phyloP scores from a whole-genome alignment of 1,140 invertebrate genomes.

The Ctenoplectra terminalis region DNA sequence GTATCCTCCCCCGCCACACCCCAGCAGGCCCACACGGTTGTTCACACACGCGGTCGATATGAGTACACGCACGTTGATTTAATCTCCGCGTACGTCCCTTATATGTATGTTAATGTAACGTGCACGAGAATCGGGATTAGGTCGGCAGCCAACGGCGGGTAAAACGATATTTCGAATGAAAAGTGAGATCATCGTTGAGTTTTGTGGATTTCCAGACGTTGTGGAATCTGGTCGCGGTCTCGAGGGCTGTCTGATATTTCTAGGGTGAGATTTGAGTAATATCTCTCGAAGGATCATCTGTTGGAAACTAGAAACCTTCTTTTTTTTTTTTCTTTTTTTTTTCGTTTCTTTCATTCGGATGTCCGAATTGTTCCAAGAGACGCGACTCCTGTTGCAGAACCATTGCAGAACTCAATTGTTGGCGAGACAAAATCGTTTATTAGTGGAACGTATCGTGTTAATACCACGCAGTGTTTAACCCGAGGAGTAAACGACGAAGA shows the following conservation, averaged over 20 bases:
- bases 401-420: background rate
- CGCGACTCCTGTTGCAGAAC: background rate
- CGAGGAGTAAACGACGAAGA: background rate
- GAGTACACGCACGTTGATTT: conserved; percentile 47
- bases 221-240: no score
- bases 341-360: no score
- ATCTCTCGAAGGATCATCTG: no score
- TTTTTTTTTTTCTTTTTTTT: no score
- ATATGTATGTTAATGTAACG: conserved; percentile 53
- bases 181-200: conserved; percentile 8
- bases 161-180: conserved; percentile 39
- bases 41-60: conserved; percentile 54
- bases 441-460: conserved; percentile 24
- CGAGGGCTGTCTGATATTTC: no score
- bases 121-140: conserved; percentile 40
- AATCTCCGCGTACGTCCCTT: conserved; percentile 28
- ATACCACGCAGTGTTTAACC: background rate
- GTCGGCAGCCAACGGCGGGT: conserved; percentile 5
- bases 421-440: conserved; percentile 1
- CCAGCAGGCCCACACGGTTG: conserved; percentile 51
- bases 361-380: no score
- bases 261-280: no score
- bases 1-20: conserved; percentile 40
- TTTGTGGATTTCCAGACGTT: no score
- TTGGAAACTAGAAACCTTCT: no score